A percentile compares a stretch with the other conserved stretches of the same genome.
Evolutionary conservation across 2,113 vertebrate species (phyloP).

Genomic region (human): DNA sequence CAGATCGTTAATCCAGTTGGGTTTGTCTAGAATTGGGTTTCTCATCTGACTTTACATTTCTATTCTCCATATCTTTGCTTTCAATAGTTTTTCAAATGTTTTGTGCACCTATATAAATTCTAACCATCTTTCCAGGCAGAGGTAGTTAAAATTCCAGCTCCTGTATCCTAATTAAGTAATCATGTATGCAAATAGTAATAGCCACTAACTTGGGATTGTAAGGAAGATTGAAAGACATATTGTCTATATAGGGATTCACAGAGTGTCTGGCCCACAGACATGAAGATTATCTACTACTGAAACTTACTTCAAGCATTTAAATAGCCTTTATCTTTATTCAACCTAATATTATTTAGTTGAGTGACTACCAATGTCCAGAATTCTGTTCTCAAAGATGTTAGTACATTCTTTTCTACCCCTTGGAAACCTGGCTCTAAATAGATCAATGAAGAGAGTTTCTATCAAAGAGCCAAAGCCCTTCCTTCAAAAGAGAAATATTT

Average conservation of each 20-base stretch:
- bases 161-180: background rate
- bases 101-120: background rate
- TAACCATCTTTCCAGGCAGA: background rate
- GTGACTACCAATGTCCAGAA: background rate
- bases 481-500: slow-evolving; percentile 29
- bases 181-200: background rate
- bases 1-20: background rate
- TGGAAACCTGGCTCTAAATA: slow-evolving; percentile 16
- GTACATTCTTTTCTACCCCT: background rate
- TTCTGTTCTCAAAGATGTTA: background rate
- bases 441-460: slow-evolving; percentile 43
- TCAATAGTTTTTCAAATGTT: background rate
- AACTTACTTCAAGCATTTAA: background rate
- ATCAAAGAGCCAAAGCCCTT: slow-evolving; percentile 40
- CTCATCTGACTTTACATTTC: background rate
- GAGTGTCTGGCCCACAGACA: background rate
- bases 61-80: background rate
- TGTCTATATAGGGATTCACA: background rate
- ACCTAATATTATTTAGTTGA: background rate
- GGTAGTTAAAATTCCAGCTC: background rate
- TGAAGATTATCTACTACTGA: background rate
- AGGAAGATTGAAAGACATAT: background rate
- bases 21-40: background rate
- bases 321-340: background rate
- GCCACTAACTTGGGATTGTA: background rate